Conservation (phyloP, 2,888 invertebrate species). For the Mesorhabditis belari region DNA sequence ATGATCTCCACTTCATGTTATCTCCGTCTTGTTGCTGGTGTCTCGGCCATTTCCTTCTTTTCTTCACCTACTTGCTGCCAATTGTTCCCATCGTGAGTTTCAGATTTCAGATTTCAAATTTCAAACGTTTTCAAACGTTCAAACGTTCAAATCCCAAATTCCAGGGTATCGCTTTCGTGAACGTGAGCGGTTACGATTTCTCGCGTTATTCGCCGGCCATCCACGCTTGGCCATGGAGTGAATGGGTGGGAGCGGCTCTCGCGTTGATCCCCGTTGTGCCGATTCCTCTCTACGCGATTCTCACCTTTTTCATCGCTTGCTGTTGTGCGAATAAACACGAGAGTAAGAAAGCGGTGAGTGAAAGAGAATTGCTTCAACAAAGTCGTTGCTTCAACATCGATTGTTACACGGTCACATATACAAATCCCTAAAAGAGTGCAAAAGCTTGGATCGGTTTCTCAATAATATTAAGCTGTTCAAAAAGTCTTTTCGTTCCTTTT, state of each 20-base stretch:
- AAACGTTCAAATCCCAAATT: constrained; percentile 1
- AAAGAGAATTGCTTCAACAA: not conserved
- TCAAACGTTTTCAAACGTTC: too few species aligned
- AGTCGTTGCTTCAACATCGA: not conserved
- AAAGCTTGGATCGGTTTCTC: not conserved
- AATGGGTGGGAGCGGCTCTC: constrained; percentile 42
- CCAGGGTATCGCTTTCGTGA: constrained; percentile 42
- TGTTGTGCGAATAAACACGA: constrained; percentile 19
- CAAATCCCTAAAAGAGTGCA: not conserved
- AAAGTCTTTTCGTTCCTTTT: too few species aligned
- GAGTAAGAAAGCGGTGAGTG: constrained; percentile 1
- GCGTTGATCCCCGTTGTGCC: constrained; percentile 49
- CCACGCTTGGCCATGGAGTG: constrained; percentile 42
- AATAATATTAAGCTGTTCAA: too few species aligned
- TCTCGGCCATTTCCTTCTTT: constrained; percentile 44
- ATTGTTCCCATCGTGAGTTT: constrained; percentile 47
- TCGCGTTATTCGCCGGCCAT: constrained; percentile 38
- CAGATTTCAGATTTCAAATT: not conserved
- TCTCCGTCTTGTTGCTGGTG: constrained; percentile 43
- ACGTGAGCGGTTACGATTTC: constrained; percentile 44
- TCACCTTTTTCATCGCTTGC: constrained; percentile 36
- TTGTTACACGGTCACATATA: not conserved
- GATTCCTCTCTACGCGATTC: constrained; percentile 46
- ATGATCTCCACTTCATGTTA: constrained; percentile 47
- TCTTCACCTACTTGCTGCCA: constrained; percentile 47